Evolutionary conservation across 1,140 invertebrate species (phyloP), one percentile per base, ranked within the genome.

Genomic region (Xylocopa sonorina): DNA sequence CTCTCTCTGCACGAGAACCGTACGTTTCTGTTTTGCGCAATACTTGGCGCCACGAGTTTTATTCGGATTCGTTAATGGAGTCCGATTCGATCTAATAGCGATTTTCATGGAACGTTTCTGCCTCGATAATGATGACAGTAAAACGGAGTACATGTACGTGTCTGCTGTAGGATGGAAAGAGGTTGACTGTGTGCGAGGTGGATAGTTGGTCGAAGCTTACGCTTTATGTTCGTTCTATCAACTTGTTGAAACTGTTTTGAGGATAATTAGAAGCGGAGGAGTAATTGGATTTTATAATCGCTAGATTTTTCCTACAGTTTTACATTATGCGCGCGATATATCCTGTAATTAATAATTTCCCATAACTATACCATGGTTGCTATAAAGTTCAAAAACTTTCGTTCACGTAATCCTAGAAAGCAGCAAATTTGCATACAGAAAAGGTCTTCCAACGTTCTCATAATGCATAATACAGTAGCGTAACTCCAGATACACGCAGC

Each of bases 21-120:
- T 12, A 43, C 21, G 43, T 41, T n/a, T 50, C n/a, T 9, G 2
- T 6, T 1, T 74, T 74, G 38, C 46, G n/a, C 24, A 74, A 74
- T 18, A 16, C 18, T 7, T 41, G 71, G 58, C 71, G 57, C 46
- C 72, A 41, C n/a, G 18, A 3, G 12, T 10, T 14, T 51, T 62
- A 38, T 50, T 27, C 38, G n/a, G 7, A 64, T 64, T 29, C 60
- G 16, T 34, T 51, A 74, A 74, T 51, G n/a, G n/a, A 51, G 43
- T 29, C 16, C 24, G 16, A n/a, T 66, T 46, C 18, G 27, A 2
- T 46, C 24, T 5, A 27, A 27, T 34, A 10, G 24, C 38, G 43
- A 64, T 64, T 24, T 1, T 58, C 21, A 29, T 4, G 58, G 1
- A 60, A 38, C 29, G 18, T 21, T 24, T 57, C 16, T 3, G n/a